phyloP scores from a whole-genome alignment of 2,888 invertebrate species.

The Zele albiditarsus region DNA sequence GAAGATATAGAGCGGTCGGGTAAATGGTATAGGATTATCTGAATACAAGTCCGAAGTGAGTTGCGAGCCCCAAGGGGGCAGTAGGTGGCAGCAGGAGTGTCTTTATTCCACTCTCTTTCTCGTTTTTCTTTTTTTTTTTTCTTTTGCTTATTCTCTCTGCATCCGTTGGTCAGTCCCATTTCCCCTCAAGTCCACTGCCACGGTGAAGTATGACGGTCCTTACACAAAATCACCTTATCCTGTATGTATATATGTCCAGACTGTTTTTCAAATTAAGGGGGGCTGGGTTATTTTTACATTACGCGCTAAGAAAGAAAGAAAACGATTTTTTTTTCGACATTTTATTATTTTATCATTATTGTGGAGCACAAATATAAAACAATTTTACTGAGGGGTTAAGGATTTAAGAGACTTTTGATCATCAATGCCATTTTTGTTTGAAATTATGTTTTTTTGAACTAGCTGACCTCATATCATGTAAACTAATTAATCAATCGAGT shows the following conservation, averaged over 20 bases:
- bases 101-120: not conserved
- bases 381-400: no score
- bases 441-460: no score
- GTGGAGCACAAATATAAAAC: no score
- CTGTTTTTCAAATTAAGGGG: conserved; percentile 11
- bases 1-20: conserved; percentile 41
- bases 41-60: conserved; percentile 68
- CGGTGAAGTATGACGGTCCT: conserved; percentile 68
- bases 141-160: not conserved
- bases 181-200: conserved; percentile 28
- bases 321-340: no score
- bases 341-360: no score
- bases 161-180: conserved; percentile 48
- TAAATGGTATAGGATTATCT: conserved; percentile 67
- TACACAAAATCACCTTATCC: conserved; percentile 61
- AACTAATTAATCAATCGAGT: no score
- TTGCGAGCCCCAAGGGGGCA: conserved; percentile 69
- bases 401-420: no score
- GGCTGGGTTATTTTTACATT: not conserved
- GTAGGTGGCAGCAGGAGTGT: conserved; percentile 58
- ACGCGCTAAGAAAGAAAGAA: no score
- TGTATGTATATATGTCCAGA: conserved; percentile 1
- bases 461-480: no score
- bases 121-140: not conserved
- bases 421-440: no score